phyloP scores from a whole-genome alignment of 2,797 vertebrate species.

The Zalophus californianus region DNA sequence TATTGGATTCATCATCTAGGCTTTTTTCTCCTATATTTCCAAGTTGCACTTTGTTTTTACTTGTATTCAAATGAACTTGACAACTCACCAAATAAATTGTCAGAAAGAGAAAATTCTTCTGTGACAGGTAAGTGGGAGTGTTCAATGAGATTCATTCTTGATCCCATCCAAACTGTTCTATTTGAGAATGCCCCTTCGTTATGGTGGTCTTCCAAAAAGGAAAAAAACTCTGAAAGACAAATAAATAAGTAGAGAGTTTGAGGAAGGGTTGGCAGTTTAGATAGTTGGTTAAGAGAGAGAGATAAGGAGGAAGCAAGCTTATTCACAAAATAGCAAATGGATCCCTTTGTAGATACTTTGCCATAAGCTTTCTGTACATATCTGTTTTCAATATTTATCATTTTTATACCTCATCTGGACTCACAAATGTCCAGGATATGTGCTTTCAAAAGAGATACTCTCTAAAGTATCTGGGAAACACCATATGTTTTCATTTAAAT shows the following conservation, averaged over 20 bases:
- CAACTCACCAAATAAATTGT: slow-evolving; percentile 95
- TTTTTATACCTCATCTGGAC: background rate
- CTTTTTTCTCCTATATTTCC: background rate
- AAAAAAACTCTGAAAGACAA: slow-evolving; percentile 81
- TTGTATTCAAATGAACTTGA: slow-evolving; percentile 34
- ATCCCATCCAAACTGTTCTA: slow-evolving; percentile 92
- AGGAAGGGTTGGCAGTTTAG: background rate
- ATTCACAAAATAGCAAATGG: background rate
- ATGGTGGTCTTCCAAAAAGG: slow-evolving; percentile 68
- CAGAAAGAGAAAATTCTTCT: slow-evolving; percentile 94
- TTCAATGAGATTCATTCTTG: slow-evolving; percentile 94
- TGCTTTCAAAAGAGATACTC: slow-evolving; percentile 2
- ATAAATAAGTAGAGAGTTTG: slow-evolving; percentile 48
- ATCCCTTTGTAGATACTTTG: background rate
- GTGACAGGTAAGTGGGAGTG: slow-evolving; percentile 91
- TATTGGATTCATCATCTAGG: background rate
- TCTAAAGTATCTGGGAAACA: background rate
- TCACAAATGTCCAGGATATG: background rate
- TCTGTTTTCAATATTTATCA: background rate
- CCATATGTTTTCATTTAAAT: slow-evolving; percentile 43
- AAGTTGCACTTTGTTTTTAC: slow-evolving; percentile 15
- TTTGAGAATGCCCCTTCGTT: slow-evolving; percentile 82
- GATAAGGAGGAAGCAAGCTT: background rate
- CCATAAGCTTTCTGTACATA: background rate
- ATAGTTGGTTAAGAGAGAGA: background rate